A percentile compares a stretch with the other conserved stretches of the same genome.
phyloP scores from a whole-genome alignment of 1,140 invertebrate genomes.

The Anoplolepis gracilipes region DNA sequence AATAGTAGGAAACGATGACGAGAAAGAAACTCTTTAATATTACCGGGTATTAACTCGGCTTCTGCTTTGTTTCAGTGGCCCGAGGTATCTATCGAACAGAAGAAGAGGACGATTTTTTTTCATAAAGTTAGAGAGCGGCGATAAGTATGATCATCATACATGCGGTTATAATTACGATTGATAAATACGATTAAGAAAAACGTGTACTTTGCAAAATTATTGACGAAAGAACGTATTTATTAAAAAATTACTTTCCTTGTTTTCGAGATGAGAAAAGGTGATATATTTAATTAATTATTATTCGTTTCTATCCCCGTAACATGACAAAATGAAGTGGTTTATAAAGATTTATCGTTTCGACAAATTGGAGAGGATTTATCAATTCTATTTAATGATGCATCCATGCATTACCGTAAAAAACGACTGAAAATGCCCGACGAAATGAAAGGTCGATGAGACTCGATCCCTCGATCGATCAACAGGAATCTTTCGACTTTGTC shows the following conservation, averaged over 20 bases:
- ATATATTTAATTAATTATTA: not conserved
- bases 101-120: slow-evolving; percentile 25
- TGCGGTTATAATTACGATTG: too few species aligned
- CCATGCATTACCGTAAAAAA: slow-evolving; percentile 11
- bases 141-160: slow-evolving; percentile 2
- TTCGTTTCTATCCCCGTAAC: not conserved
- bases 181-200: not conserved
- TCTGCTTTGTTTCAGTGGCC: slow-evolving; percentile 40
- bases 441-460: slow-evolving; percentile 51
- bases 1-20: slow-evolving; percentile 68
- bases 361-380: slow-evolving; percentile 48
- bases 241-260: not conserved
- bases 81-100: slow-evolving; percentile 34
- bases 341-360: not conserved
- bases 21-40: slow-evolving; percentile 72
- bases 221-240: not conserved
- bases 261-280: too few species aligned
- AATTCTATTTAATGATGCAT: slow-evolving; percentile 10
- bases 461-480: slow-evolving; percentile 73
- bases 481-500: slow-evolving; percentile 64
- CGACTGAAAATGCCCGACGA: not conserved
- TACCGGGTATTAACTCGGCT: slow-evolving; percentile 67
- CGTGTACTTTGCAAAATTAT: not conserved
- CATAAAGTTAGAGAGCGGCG: slow-evolving; percentile 14
- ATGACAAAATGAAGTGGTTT: not conserved